Evolutionary conservation across 2,113 vertebrate species (phyloP), one percentile per base, ranked within the genome.

Genomic region (Callionymus lyra): DNA sequence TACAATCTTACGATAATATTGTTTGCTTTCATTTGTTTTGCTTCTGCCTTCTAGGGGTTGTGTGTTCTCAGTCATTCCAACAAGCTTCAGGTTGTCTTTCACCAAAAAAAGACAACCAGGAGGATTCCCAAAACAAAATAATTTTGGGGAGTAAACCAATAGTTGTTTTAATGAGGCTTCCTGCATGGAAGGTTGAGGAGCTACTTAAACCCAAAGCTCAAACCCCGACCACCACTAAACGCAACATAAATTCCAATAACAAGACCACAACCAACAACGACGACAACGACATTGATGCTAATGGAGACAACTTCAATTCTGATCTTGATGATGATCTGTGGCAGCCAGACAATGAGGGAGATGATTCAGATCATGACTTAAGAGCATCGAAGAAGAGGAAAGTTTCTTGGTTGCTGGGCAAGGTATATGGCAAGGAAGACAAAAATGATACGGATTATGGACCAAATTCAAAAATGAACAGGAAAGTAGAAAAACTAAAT

Each of bases 141-240:
- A 0, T 1, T 40, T 18, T 6, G 6, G 53, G 5, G 1, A 59
- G 17, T 15, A 2, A 48, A 14, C 32, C 49, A 4, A 41, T 59
- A 2, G 68, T 80, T 33, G 41, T 43, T 12, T 27, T 80, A 42
- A 65, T 9, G 4, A 64, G 39, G 41, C 55, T 75, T 31, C 6
- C 42, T 41, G 2, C 1, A 2, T 1, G 10, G 4, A 0, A 12
- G 39, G 18, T 63, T 2, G 10, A 1, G 0, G n/a, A 15, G 12
- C 2, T 21, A 2, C 0, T 0, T 38, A 6, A 1, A 12, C 4
- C 9, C 8, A 0, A 1, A 0, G 11, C 31, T 31, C n/a, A n/a
- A 15, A 9, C 1, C 0, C 33, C 2, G 10, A 34, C 33, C 12
- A 5, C 33, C 33, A 34, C 1, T n/a, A n/a, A n/a, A n/a, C n/a